Conservation (phyloP, 64 coral and sea anemone genomes). For the Platygyra sinensis region DNA sequence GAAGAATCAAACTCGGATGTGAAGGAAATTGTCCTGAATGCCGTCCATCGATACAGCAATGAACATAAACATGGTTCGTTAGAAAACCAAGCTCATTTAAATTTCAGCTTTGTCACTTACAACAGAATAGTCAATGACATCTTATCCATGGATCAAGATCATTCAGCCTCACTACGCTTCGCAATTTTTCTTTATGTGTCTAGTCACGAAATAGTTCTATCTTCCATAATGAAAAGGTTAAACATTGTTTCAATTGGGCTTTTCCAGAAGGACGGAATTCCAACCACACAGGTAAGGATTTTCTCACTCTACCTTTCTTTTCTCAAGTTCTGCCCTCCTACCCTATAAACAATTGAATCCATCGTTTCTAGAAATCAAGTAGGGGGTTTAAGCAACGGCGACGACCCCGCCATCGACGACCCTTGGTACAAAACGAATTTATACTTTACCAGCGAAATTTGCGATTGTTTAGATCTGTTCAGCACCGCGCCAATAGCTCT, state of each 20-base stretch:
- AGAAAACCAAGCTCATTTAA: neutral
- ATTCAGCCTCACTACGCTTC: neutral
- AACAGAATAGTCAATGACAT: neutral
- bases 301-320: too few relatives aligned
- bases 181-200: neutral
- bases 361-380: neutral
- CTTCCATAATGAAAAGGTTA: slow-evolving; percentile 12
- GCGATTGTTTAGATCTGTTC: too few relatives aligned
- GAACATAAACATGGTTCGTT: neutral
- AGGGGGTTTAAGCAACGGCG: too few relatives aligned
- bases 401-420: too few relatives aligned
- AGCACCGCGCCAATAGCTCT: too few relatives aligned
- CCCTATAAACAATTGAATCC: neutral
- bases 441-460: too few relatives aligned
- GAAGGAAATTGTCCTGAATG: neutral
- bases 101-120: neutral
- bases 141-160: neutral
- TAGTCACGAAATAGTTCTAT: neutral
- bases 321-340: neutral
- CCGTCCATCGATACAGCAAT: neutral
- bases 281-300: neutral
- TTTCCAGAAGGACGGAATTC: neutral
- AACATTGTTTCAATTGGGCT: neutral
- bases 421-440: too few relatives aligned
- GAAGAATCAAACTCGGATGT: neutral